Evolutionary conservation across 2,888 invertebrate genomes (phyloP).

Genomic region (Spodoptera littoralis): DNA sequence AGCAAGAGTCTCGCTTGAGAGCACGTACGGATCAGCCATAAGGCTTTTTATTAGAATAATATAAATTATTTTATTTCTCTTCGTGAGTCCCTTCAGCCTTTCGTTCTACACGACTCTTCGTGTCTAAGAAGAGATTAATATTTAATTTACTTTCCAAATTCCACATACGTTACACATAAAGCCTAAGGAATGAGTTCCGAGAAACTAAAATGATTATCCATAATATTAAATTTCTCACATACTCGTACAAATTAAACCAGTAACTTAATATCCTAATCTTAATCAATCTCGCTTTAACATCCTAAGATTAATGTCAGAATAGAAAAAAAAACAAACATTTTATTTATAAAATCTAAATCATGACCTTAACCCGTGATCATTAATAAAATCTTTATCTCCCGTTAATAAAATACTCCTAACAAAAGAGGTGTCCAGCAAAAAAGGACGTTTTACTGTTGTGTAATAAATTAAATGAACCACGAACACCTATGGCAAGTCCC

Average conservation of each 20-base stretch:
- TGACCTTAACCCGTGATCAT: constrained; percentile 20
- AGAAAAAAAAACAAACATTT: constrained; percentile 1
- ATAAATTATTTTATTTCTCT: constrained; percentile 32
- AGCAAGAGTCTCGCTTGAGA: constrained; percentile 34
- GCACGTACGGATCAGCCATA: constrained; percentile 45
- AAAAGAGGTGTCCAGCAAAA: constrained; percentile 53
- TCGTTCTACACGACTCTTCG: constrained; percentile 2
- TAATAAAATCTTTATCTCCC: constrained; percentile 32
- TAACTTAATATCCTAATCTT: too few species aligned
- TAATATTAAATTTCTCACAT: too few species aligned
- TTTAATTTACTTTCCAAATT: too few species aligned
- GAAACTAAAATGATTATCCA: too few species aligned
- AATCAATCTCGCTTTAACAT: too few species aligned
- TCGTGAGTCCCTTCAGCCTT: constrained; percentile 6
- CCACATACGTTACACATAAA: too few species aligned
- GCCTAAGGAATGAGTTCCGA: too few species aligned
- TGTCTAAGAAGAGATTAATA: background rate
- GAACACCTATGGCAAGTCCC: constrained; percentile 69
- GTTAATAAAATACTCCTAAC: constrained; percentile 44
- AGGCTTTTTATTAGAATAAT: constrained; percentile 43
- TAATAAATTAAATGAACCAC: constrained; percentile 80
- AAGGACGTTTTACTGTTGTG: constrained; percentile 71
- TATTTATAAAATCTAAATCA: constrained; percentile 12
- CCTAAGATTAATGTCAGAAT: too few species aligned
- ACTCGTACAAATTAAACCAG: too few species aligned